Evolutionary conservation across 2,797 vertebrate genomes (phyloP).

Genomic region (Coendou prehensilis): DNA sequence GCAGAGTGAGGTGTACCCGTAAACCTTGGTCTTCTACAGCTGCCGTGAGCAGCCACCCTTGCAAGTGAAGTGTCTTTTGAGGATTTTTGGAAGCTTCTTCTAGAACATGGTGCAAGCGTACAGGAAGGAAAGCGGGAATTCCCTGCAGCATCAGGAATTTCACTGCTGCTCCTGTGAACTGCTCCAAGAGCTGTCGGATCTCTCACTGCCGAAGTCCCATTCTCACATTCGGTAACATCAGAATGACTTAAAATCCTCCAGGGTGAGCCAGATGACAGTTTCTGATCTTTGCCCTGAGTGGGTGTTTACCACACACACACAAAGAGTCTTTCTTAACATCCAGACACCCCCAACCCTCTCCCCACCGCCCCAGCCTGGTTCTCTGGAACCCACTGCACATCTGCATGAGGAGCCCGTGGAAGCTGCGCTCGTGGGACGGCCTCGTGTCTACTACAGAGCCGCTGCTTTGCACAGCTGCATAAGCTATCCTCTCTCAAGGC

Average conservation of each 20-base stretch:
- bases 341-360: background rate
- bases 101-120: background rate
- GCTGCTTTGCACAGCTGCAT: conserved; percentile 22
- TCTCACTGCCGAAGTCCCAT: background rate
- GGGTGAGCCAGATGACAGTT: background rate
- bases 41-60: accelerated
- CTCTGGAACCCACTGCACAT: background rate
- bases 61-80: accelerated
- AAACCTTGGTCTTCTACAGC: background rate
- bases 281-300: background rate
- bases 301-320: background rate
- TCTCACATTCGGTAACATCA: background rate
- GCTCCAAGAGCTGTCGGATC: background rate
- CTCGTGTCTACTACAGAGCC: background rate
- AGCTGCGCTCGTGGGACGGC: background rate
- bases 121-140: background rate
- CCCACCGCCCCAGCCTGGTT: background rate
- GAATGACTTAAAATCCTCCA: background rate
- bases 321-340: background rate
- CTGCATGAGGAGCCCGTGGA: background rate
- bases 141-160: background rate
- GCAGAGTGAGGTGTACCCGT: background rate
- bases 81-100: background rate
- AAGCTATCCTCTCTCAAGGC: conserved; percentile 62
- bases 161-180: background rate